Evolutionary conservation across 2,113 vertebrate species (phyloP), one percentile per base, ranked within the genome.

Genomic region (Sialia sialis): DNA sequence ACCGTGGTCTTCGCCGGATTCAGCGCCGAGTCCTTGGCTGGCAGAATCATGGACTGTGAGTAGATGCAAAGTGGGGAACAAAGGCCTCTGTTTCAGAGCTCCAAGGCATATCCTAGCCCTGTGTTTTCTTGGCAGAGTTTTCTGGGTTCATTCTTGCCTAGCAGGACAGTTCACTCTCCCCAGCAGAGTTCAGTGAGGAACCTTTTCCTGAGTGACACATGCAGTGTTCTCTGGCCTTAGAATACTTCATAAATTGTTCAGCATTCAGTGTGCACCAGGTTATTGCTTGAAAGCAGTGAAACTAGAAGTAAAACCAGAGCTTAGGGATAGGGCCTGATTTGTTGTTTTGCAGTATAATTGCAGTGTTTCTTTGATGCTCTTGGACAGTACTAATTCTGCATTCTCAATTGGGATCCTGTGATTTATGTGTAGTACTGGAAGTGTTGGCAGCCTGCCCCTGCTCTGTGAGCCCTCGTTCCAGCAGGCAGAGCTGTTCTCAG

Each of bases 1-100:
- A 98, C 97, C 0, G 98, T 99, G 41, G 93, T 99, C 90, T 99
- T 99, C 29, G 99, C 99, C 26, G 99, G 99, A 46, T 99, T 99
- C 97, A 99, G 99, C 67, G 98, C 98, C 0, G 98, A 99, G 73
- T 98, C 99, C 44, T 97, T 99, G 85, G 98, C 98, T 41, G 98
- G 98, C 32, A 98, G 99, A 89, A 99, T 99, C 89, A 94, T 97
- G 87, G 99, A 99, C 34, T 98, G 99, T 99, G 95, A 98, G 98
- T 95, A 90, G 36, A 29, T 77, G 70, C 63, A 74, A 60, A n/a
- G 13, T 3, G 41, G 58, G 56, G 32, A 69, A 39, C 36, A 66
- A 39, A 39, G 1, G 2, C 23, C 21, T 46, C 43, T 26, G 43
- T 55, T 34, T 32, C 23, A 9, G 38, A n/a, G 56, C 44, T 92